These are phyloP conservation scores for Armadillidium nasatum DNA, from an alignment of 1,140 invertebrate species.

Conservation along the genomic window DNA sequence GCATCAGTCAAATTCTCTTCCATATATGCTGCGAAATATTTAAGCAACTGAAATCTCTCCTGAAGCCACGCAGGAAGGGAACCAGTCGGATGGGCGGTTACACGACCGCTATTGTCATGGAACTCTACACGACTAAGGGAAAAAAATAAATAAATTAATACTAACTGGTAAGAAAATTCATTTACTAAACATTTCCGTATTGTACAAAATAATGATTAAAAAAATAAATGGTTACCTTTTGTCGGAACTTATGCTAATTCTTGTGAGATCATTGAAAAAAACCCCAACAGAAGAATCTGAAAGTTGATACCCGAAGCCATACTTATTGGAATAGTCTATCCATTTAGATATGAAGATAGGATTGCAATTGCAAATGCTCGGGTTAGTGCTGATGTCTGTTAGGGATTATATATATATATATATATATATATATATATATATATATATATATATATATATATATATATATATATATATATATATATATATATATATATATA, in stretches of 20 bases:
- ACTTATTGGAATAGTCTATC: conserved; percentile 98
- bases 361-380: conserved; percentile 46
- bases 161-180: too few relatives aligned
- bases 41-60: conserved; percentile 57
- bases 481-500: too few relatives aligned
- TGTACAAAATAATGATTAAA: too few relatives aligned
- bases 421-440: too few relatives aligned
- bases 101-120: conserved; percentile 54
- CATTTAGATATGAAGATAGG: conserved; percentile 75
- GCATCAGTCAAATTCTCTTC: conserved; percentile 60
- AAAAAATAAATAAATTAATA: conserved; percentile 19
- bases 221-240: conserved; percentile 60
- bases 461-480: too few relatives aligned
- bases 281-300: conserved; percentile 93
- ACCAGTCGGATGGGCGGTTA: conserved; percentile 53
- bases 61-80: conserved; percentile 54
- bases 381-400: conserved; percentile 41
- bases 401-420: neutral
- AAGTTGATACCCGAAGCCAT: conserved; percentile 94
- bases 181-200: too few relatives aligned
- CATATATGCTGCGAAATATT: conserved; percentile 62
- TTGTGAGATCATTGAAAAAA: conserved; percentile 91
- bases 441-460: too few relatives aligned
- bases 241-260: conserved; percentile 80
- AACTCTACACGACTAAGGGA: conserved; percentile 57